Evolutionary conservation across 2,113 vertebrate species (phyloP), one percentile per base, ranked within the genome.

Genomic region (Rhipidura dahli): DNA sequence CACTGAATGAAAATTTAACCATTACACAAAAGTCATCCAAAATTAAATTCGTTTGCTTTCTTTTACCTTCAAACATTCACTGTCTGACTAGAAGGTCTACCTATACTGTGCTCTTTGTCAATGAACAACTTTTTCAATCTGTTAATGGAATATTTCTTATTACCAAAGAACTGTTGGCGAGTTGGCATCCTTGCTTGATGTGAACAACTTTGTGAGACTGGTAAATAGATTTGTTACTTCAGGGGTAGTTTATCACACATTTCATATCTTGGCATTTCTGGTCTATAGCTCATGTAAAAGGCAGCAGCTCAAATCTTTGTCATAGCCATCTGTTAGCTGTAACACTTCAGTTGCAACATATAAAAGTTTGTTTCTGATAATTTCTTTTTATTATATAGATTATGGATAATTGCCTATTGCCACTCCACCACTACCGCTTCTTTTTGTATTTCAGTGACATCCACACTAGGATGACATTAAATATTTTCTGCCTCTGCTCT

Each of bases 151-250:
- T 68, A 57, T 27, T 82, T 95, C 70, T 76, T 83, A 70, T 83
- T 93, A 64, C 14, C 10, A 57, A 28, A 84, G 37, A 96, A 91
- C 89, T 81, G 94, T 61, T 84, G 11, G 53, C 51, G 76, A 26
- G 22, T 45, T 95, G 59, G 64, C 31, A 75, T 73, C 59, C n/a
- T 91, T 68, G 44, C 27, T 94, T 56, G 57, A 2, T 82, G 33
- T 33, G 30, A 93, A 71, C 0, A 1, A 83, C 87, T 89, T 76
- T n/a, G 42, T 87, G 91, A 79, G 18, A 57, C 39, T 83, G 37
- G 44, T 53, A 94, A 96, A 91, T 57, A 92, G 26, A 44, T 92
- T 97, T 90, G 40, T 83, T 90, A 85, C 33, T 84, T 87, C 16
- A 75, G 47, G 54, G 39, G 22, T 53, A 94, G 42, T 87, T 96